phyloP scores from a whole-genome alignment of 2,113 vertebrate species.

The Petroica traversi region DNA sequence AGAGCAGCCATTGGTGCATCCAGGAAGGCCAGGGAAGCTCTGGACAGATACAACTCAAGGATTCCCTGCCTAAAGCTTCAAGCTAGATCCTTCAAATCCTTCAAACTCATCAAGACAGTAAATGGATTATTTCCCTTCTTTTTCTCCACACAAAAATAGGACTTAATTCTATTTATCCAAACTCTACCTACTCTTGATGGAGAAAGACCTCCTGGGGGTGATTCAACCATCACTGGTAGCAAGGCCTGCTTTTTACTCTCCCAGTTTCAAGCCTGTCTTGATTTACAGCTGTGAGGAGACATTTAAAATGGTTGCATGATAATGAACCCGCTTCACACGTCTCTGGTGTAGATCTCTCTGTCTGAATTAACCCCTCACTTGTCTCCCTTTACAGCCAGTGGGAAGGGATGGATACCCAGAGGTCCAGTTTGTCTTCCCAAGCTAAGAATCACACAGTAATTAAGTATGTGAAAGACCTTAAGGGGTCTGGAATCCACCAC shows the following conservation, averaged over 20 bases:
- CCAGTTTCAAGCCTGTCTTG: neutral
- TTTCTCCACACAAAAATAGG: neutral
- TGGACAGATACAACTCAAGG: neutral
- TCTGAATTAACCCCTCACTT: neutral
- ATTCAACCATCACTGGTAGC: neutral
- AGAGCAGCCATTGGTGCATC: neutral
- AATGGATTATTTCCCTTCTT: neutral
- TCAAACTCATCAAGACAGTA: accelerated
- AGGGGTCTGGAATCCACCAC: neutral
- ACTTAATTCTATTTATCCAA: neutral
- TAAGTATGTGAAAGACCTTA: neutral
- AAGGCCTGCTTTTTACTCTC: neutral
- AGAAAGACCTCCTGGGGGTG: neutral
- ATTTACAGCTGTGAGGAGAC: neutral
- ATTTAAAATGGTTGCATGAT: neutral
- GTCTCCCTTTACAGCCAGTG: neutral
- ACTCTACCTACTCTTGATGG: neutral
- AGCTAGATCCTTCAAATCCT: neutral
- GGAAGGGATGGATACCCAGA: neutral
- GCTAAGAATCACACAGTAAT: neutral
- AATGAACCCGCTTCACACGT: neutral
- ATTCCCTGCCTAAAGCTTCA: neutral
- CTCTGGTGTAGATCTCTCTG: neutral
- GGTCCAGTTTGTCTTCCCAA: neutral
- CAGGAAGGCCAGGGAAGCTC: neutral